phyloP scores from a whole-genome alignment of 1,140 invertebrate genomes.

The Hyles euphorbiae region DNA sequence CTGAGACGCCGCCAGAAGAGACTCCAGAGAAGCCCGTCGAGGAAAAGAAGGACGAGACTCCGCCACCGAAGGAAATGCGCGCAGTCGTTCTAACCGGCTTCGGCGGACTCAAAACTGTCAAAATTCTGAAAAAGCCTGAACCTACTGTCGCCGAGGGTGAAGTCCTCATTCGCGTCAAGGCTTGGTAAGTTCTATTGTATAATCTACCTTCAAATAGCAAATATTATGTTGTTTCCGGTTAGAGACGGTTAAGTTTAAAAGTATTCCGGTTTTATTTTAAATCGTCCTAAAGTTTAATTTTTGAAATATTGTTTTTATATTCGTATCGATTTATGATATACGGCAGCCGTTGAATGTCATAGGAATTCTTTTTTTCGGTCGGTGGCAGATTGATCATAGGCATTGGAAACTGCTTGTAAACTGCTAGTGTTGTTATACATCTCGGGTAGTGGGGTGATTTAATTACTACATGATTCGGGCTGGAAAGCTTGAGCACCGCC shows the following conservation, averaged over 20 bases:
- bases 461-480: not conserved
- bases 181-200: constrained; percentile 83
- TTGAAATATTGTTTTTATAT: no score
- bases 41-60: constrained; percentile 77
- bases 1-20: constrained; percentile 73
- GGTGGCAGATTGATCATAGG: no score
- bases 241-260: no score
- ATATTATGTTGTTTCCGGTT: not conserved
- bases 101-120: constrained; percentile 89
- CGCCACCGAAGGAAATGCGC: constrained; percentile 86
- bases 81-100: constrained; percentile 88
- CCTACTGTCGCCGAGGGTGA: constrained; percentile 84
- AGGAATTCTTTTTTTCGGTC: no score
- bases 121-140: constrained; percentile 87
- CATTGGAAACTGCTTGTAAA: no score
- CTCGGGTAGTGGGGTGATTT: not conserved
- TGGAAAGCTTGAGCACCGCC: no score
- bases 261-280: no score
- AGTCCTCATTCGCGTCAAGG: constrained; percentile 88
- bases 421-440: not conserved
- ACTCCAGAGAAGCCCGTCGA: constrained; percentile 66
- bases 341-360: no score
- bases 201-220: constrained; percentile 13
- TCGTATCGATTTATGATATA: no score
- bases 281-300: no score